Evolutionary conservation across 2,113 vertebrate species (phyloP).

Genomic region (Rhodinocichla rosea): DNA sequence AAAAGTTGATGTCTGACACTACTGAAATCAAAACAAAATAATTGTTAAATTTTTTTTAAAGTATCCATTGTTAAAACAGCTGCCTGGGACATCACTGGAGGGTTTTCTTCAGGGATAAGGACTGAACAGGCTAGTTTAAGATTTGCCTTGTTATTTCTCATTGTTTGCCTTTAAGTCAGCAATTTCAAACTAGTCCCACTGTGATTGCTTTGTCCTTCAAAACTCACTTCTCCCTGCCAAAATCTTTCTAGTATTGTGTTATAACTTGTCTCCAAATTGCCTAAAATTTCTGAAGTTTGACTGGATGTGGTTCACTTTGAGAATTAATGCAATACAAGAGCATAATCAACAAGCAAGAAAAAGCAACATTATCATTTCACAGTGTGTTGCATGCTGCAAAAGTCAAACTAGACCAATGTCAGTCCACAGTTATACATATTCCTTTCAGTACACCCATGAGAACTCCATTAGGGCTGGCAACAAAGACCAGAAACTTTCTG

Average conservation of each 20-base stretch:
- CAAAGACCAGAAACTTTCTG: background rate
- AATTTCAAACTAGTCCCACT: background rate
- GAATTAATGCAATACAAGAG: background rate
- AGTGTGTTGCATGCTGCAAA: background rate
- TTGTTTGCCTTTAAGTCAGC: background rate
- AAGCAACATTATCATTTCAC: background rate
- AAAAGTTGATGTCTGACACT: background rate
- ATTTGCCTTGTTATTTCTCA: background rate
- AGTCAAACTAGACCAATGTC: background rate
- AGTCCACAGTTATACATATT: background rate
- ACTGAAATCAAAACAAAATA: background rate
- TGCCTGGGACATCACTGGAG: background rate
- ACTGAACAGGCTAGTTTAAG: background rate
- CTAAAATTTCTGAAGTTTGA: background rate
- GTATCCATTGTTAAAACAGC: background rate
- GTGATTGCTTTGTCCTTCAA: background rate
- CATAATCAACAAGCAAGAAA: background rate
- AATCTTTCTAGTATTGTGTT: background rate
- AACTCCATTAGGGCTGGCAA: background rate
- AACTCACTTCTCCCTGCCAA: background rate
- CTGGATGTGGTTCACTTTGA: background rate
- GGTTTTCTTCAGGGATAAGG: background rate
- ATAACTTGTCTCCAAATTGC: background rate
- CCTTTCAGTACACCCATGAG: accelerated
- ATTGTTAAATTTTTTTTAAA: background rate